Evolutionary conservation across 2,113 vertebrate genomes (phyloP).

Genomic region (Oreotrochilus melanogaster): DNA sequence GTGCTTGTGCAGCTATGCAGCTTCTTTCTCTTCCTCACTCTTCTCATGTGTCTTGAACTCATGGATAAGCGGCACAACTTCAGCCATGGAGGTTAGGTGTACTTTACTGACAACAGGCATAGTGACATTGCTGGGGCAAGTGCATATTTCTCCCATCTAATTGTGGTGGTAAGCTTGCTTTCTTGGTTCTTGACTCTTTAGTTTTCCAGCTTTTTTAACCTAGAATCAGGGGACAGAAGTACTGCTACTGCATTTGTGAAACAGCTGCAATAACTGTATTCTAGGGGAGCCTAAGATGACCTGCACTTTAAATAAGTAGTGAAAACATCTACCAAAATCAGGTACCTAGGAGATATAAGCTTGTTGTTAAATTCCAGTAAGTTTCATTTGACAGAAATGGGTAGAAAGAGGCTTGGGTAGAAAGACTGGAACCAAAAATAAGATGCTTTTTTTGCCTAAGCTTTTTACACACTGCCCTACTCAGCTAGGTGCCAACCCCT

Average conservation of each 20-base stretch:
- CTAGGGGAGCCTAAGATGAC: neutral
- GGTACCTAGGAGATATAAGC: neutral
- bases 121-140: fast-evolving
- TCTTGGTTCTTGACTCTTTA: neutral
- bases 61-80: neutral
- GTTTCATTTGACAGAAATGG: neutral
- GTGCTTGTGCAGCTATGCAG: neutral
- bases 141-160: neutral
- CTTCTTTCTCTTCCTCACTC: neutral
- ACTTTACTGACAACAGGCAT: neutral
- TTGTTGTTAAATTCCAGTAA: neutral
- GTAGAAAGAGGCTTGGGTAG: neutral
- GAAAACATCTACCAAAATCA: neutral
- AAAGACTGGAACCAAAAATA: neutral
- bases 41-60: fast-evolving
- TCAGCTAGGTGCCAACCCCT: neutral
- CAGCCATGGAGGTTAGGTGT: neutral
- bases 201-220: neutral
- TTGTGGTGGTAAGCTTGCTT: neutral
- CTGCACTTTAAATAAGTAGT: neutral
- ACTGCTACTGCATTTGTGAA: neutral
- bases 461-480: neutral
- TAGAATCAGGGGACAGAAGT: neutral
- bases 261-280: neutral
- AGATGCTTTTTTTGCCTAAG: neutral